A percentile compares a stretch with the other conserved stretches of the same genome.
Conservation (phyloP, 2,113 vertebrate species). For the Oryzias javanicus region DNA sequence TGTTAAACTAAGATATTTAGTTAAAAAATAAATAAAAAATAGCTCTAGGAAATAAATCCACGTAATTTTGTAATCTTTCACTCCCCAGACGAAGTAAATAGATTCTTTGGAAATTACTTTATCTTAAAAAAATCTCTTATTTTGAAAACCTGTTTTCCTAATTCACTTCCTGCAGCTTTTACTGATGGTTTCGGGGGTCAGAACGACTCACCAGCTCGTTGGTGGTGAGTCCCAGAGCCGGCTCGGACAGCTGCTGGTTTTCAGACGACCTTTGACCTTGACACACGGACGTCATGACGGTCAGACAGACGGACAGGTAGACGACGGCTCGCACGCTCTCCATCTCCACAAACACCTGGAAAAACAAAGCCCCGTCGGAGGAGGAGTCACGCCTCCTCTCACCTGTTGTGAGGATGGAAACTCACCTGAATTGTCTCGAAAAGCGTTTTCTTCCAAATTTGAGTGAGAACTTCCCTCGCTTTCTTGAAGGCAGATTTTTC, state of each 20-base stretch:
- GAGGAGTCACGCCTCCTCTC: not conserved
- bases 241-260: constrained; percentile 20
- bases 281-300: constrained; percentile 48
- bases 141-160: too few species aligned
- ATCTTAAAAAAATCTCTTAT: too few species aligned
- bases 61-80: too few species aligned
- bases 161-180: too few species aligned
- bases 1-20: too few species aligned
- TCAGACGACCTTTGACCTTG: constrained; percentile 53
- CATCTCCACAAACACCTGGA: constrained; percentile 18
- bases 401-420: not conserved
- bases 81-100: too few species aligned
- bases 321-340: constrained; percentile 41
- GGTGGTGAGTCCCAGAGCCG: constrained; percentile 16
- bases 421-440: constrained; percentile 18
- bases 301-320: constrained; percentile 59
- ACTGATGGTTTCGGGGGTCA: too few species aligned
- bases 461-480: not conserved
- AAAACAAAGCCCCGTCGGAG: not conserved
- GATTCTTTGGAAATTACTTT: too few species aligned
- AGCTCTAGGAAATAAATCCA: too few species aligned
- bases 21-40: too few species aligned
- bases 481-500: not conserved
- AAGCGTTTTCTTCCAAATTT: not conserved
- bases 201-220: constrained; percentile 54